Evolutionary conservation across 2,797 vertebrate genomes (phyloP), one percentile per base, ranked within the genome.

Genomic region (Parotocinclus haroldoi): DNA sequence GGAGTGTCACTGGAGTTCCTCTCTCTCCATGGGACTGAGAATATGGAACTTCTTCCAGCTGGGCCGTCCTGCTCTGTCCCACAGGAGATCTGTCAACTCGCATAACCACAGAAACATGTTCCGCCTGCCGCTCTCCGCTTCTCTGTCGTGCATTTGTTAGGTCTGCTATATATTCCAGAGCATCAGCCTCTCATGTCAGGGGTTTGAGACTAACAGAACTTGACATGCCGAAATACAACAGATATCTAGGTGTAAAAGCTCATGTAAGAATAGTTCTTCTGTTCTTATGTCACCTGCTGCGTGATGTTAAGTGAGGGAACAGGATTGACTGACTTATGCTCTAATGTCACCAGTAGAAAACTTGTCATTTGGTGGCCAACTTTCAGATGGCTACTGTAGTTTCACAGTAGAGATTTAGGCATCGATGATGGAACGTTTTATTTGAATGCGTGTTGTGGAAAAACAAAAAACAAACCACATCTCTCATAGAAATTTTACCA

Each of bases 71-170:
- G 44, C 49, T 48, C 63, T n/a, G 57, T 83, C 84, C 81, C 82
- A 4, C 53, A 78, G 80, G 86, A 85, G 71, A 27, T 6, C 82
- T 78, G 81, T 83, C 86, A 86, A 76, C 78, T 85, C 80, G 69
- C 72, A 82, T 85, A 84, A 84, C 80, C 58, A 77, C 69, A 68
- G 51, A 82, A 85, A 82, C 66, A 78, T 76, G 48, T 71, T 82
- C 74, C 63, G 72, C 57, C 54, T 74, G 76, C 68, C 63, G 19
- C 77, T 75, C 72, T 62, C 74, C 52, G 38, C 75, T 69, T 61
- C 76, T 68, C 79, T 57, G 76, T 80, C 80, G 81, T 76, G 76
- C 76, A 78, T 78, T 78, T 68, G 72, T 78, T 82, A 69, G 80
- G 83, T 79, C 80, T 81, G 76, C 83, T 82, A 79, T 83, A 76